Conservation (phyloP, 2,888 invertebrate species). For the Portevinia maculata region DNA sequence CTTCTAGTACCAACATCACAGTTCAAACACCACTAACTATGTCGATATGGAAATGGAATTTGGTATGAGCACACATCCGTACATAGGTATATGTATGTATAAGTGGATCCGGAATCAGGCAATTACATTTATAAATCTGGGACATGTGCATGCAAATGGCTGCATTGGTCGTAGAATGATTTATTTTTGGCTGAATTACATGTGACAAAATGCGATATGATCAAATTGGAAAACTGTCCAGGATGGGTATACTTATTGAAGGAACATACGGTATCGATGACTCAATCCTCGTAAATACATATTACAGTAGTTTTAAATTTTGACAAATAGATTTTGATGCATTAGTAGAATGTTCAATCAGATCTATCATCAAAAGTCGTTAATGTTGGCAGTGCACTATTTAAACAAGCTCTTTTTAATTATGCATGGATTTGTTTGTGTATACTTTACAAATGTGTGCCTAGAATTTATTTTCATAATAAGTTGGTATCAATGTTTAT, state of each 20-base stretch:
- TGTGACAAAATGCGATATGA: constrained; percentile 60
- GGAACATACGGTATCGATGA: constrained; percentile 40
- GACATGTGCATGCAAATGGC: constrained; percentile 64
- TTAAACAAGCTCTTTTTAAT: no score
- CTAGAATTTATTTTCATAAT: no score
- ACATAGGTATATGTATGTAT: constrained; percentile 14
- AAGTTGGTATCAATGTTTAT: no score
- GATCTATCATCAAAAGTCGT: background rate
- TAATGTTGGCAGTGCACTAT: no score
- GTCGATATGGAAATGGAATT: constrained; percentile 53
- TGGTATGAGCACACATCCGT: background rate
- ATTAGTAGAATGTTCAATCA: background rate
- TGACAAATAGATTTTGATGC: constrained; percentile 39
- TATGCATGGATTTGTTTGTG: no score
- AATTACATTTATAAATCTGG: constrained; percentile 59
- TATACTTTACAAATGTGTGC: no score
- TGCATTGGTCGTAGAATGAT: constrained; percentile 59
- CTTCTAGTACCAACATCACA: constrained; percentile 37
- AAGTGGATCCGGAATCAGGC: constrained; percentile 32
- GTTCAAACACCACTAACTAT: constrained; percentile 38
- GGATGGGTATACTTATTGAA: constrained; percentile 33
- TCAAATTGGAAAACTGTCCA: constrained; percentile 49
- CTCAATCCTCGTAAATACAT: constrained; percentile 35
- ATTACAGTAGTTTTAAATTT: constrained; percentile 29
- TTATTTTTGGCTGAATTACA: constrained; percentile 56